A percentile compares a stretch with the other conserved stretches of the same genome.
phyloP scores from a whole-genome alignment of 2,797 vertebrate species.

The Enteromius radiatus region DNA sequence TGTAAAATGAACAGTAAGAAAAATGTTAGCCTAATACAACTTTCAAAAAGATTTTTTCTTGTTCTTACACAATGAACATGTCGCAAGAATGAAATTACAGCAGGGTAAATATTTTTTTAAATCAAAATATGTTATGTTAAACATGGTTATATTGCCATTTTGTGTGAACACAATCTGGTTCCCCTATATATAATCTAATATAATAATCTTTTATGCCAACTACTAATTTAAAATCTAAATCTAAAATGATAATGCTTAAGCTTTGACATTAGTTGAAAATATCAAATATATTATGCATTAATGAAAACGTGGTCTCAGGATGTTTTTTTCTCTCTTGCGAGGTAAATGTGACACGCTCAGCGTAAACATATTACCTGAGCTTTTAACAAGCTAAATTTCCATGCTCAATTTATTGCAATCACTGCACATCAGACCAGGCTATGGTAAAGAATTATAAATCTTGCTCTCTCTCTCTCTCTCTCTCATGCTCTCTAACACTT shows the following conservation, averaged over 20 bases:
- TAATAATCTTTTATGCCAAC: not conserved
- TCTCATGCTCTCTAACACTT: slow-evolving; percentile 41
- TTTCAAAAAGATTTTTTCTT: too few species aligned
- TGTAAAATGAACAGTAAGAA: not conserved
- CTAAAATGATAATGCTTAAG: not conserved
- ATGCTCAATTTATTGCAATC: slow-evolving; percentile 79
- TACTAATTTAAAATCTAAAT: not conserved
- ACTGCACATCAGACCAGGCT: slow-evolving; percentile 58
- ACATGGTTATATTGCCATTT: not conserved
- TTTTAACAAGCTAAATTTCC: slow-evolving; percentile 66
- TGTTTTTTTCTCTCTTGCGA: slow-evolving; percentile 32
- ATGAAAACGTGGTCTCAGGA: slow-evolving; percentile 68
- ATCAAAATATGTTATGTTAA: not conserved
- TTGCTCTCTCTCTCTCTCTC: slow-evolving; percentile 54
- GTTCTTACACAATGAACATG: too few species aligned
- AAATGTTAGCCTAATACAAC: not conserved
- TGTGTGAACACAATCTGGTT: not conserved
- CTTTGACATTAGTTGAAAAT: not conserved
- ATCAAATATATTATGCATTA: not conserved
- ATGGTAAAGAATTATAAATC: slow-evolving; percentile 45
- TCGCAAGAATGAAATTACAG: not conserved
- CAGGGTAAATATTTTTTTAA: not conserved
- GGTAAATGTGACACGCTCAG: slow-evolving; percentile 68
- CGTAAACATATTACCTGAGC: slow-evolving; percentile 65
- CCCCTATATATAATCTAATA: not conserved